Evolutionary conservation across 92 coral and sea anemone genomes (phyloP), one percentile per base, ranked within the genome.

Genomic region (Palythoa caribaeorum): DNA sequence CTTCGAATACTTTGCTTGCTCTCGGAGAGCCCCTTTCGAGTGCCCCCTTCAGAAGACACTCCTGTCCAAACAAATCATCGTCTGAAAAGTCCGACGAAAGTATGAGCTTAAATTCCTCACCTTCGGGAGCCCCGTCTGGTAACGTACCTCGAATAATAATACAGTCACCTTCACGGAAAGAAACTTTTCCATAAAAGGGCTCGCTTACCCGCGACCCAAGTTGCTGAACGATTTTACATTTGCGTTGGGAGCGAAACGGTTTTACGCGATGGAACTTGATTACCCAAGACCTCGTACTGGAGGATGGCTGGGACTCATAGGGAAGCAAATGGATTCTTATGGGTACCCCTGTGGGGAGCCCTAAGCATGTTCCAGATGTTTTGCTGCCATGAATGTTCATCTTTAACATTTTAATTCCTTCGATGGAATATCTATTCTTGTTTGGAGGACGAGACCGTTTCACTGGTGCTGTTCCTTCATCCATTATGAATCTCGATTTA

Each of bases 121-220:
- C 86, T 51, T 81, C 86, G 1, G 76, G 76, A 48, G 76, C 86
- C 1, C 86, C 86, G 63, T 81, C 86, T 48, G 86, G 86, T 47
- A 81, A 81, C 0, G 75, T 65, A 0, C 86, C 86, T 5, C 86
- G 86, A 40, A 81, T 81, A 12, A 81, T 81, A 10, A 81, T 81
- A 66, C 86, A 81, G 44, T 81, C 86, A 17, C 86, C 86, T 66
- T 81, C 86, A 11, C 86, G 86, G 86, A 81, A 81, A 81, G 86
- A 66, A 35, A 81, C 86, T 68, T 81, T 81, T 48, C 86, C 86
- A 14, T 81, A 81, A 66, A 81, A 81, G 38, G 86, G 86, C 65
- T 81, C 86, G 38, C 86, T 81, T 17, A 81, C 60, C 76, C 86
- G 54, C 15, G 86, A 81, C n/a, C 86, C 86, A 10, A 81, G 86